Conservation (phyloP, 2,888 invertebrate genomes). For the Callinectes sapidus region DNA sequence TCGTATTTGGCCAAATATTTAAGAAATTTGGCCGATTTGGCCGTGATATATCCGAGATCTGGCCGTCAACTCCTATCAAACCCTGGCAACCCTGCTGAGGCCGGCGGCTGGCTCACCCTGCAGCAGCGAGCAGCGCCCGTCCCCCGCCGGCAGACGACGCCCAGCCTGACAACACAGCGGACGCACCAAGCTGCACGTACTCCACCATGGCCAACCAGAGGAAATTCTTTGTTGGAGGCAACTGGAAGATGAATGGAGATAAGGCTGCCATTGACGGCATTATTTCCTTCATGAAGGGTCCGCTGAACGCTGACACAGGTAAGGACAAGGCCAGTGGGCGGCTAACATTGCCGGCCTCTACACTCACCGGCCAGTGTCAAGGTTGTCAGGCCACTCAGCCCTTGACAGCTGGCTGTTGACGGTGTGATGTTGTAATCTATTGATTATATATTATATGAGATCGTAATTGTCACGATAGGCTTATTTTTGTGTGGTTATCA, state of each 20-base stretch:
- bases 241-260: constrained; percentile 99
- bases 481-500: not conserved
- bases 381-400: not conserved
- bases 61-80: no score
- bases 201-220: constrained; percentile 76
- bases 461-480: not conserved
- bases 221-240: constrained; percentile 99
- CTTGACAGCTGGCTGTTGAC: not conserved
- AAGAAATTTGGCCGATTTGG: no score
- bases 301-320: constrained; percentile 89
- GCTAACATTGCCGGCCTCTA: not conserved
- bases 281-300: constrained; percentile 85
- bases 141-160: constrained; percentile 40
- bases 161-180: not conserved
- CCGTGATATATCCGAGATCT: no score
- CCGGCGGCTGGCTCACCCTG: not conserved
- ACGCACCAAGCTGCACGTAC: not conserved
- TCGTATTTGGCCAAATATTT: no score
- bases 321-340: constrained; percentile 74
- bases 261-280: constrained; percentile 90
- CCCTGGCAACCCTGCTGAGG: no score
- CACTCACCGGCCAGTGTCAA: not conserved
- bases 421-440: not conserved
- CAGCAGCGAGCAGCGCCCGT: not conserved
- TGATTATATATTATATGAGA: not conserved